phyloP scores from a whole-genome alignment of 2,113 vertebrate genomes.

The Speoplatyrhinus poulsoni region DNA sequence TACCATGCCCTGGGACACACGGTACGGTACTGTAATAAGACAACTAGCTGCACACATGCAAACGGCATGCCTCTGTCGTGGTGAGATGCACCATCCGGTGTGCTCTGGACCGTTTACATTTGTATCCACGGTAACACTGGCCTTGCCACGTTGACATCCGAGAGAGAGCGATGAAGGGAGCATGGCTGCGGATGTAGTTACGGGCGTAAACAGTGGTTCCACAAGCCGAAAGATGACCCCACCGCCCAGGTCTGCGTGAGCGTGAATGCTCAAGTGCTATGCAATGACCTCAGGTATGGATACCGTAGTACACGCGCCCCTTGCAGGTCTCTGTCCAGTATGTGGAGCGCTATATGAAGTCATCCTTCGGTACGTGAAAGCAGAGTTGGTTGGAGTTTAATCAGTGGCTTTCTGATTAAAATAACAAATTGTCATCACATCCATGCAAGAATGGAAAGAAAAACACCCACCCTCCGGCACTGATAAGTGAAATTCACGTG shows the following conservation, averaged over 20 bases:
- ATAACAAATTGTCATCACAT: constrained; percentile 76
- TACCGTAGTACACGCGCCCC: constrained; percentile 20
- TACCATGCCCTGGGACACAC: constrained; percentile 22
- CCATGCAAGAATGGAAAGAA: constrained; percentile 81
- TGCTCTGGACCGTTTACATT: constrained; percentile 16
- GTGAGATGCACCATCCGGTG: constrained; percentile 5
- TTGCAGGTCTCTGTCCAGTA: constrained; percentile 23
- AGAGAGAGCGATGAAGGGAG: constrained; percentile 64
- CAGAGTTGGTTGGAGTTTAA: constrained; percentile 77
- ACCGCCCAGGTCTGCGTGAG: constrained; percentile 51
- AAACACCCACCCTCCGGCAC: constrained; percentile 78
- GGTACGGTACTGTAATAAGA: constrained; percentile 1
- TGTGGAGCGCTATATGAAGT: constrained; percentile 54
- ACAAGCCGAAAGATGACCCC: constrained; percentile 78
- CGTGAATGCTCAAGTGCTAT: constrained; percentile 33
- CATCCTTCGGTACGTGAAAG: constrained; percentile 78
- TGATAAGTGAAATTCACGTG: constrained; percentile 81
- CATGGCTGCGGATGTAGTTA: constrained; percentile 69
- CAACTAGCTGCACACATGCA: constrained; percentile 27
- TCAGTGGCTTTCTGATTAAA: constrained; percentile 81
- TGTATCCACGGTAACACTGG: constrained; percentile 12
- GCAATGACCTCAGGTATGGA: constrained; percentile 33
- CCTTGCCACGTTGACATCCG: constrained; percentile 58
- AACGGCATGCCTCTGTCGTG: constrained; percentile 11
- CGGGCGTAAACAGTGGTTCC: constrained; percentile 74